Evolutionary conservation across 2,888 invertebrate species (phyloP).

Genomic region (Cyaniris semiargus): DNA sequence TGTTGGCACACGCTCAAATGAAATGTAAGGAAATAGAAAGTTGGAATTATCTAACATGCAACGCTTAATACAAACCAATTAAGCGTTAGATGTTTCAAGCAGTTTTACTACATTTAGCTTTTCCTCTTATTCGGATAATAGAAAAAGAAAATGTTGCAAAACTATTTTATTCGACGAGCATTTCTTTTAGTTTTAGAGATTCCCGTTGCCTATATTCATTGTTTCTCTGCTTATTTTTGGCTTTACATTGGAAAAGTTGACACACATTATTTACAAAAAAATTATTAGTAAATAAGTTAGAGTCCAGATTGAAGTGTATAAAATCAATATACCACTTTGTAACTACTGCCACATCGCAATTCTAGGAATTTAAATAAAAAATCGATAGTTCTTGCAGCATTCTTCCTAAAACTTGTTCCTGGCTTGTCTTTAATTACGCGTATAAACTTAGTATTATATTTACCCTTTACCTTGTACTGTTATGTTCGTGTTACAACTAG

Average conservation of each 20-base stretch:
- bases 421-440: slow-evolving; percentile 25
- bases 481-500: slow-evolving; percentile 10
- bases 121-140: neutral
- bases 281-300: too few relatives aligned
- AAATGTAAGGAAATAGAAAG: slow-evolving; percentile 1
- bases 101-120: neutral
- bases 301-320: neutral
- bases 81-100: neutral
- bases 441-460: slow-evolving; percentile 24
- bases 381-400: slow-evolving; percentile 4
- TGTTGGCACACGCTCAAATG: slow-evolving; percentile 25
- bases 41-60: slow-evolving; percentile 5
- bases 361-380: slow-evolving; percentile 28
- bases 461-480: slow-evolving; percentile 20
- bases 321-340: neutral
- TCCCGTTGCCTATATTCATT: too few relatives aligned
- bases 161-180: neutral
- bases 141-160: neutral
- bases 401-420: slow-evolving; percentile 29
- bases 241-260: too few relatives aligned
- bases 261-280: neutral
- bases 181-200: too few relatives aligned
- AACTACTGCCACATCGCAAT: neutral
- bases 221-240: too few relatives aligned
- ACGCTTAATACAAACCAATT: slow-evolving; percentile 21